These are phyloP conservation scores for Seriola aureovittata DNA, from an alignment of 2,113 vertebrate species.

Conservation along the genomic window DNA sequence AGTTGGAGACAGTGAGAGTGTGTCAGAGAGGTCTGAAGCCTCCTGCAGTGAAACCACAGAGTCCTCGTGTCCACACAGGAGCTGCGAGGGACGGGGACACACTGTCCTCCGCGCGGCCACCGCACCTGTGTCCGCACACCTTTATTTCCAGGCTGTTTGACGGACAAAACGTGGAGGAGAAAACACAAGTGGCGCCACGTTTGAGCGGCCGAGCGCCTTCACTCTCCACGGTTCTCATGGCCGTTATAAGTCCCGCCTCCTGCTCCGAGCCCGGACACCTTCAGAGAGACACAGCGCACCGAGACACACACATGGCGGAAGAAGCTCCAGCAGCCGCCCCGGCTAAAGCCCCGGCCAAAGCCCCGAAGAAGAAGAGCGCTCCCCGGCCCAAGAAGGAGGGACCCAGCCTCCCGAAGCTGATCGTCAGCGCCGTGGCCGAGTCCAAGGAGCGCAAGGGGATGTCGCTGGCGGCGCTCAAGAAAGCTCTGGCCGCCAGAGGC, in stretches of 20 bases:
- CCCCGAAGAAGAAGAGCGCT: slow-evolving; percentile 41
- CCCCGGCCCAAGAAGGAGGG: slow-evolving; percentile 1
- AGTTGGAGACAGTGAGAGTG: no score
- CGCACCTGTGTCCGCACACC: fast-evolving
- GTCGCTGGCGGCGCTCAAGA: slow-evolving; percentile 43
- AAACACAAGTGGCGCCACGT: slow-evolving; percentile 35
- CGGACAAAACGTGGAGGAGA: neutral
- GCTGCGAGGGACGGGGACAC: fast-evolving
- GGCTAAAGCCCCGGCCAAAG: slow-evolving; percentile 36
- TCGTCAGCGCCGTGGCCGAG: slow-evolving; percentile 2
- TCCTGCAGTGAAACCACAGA: neutral
- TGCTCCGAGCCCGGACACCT: no score
- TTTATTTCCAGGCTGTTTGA: neutral
- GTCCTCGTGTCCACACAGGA: neutral
- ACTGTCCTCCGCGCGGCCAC: neutral
- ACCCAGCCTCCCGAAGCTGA: slow-evolving; percentile 11
- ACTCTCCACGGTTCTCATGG: slow-evolving; percentile 76
- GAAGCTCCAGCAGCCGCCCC: neutral
- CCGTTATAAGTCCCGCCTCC: slow-evolving; percentile 6
- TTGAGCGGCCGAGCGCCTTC: neutral
- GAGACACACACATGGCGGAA: neutral
- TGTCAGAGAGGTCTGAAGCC: neutral
- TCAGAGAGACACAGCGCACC: neutral
- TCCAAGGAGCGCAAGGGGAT: slow-evolving; percentile 34
- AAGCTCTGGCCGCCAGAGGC: slow-evolving; percentile 4